These are phyloP conservation scores for Cryptops parisi DNA, from an alignment of 2,888 invertebrate genomes.

Conservation along the genomic window DNA sequence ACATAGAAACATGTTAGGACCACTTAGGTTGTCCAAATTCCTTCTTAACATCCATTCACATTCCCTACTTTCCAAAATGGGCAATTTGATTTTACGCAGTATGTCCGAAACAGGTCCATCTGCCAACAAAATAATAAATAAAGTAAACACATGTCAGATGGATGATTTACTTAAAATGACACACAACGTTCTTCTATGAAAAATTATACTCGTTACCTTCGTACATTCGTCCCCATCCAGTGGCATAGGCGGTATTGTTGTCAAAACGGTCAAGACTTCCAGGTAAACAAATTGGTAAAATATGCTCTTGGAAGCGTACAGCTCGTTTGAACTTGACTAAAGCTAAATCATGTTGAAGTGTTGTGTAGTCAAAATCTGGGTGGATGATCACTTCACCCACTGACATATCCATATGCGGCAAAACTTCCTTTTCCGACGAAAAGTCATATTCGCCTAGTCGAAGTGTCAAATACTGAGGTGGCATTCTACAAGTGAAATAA, in stretches of 20 bases:
- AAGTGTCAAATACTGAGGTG: slow-evolving; percentile 9
- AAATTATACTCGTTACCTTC: too few species aligned
- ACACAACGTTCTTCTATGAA: too few species aligned
- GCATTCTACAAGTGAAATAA: slow-evolving; percentile 12
- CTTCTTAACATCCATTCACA: slow-evolving; percentile 36
- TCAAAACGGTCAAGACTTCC: slow-evolving; percentile 78
- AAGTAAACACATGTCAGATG: too few species aligned
- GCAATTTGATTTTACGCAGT: slow-evolving; percentile 79
- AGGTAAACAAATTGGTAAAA: slow-evolving; percentile 79
- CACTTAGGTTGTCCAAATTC: slow-evolving; percentile 35
- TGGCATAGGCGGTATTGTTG: slow-evolving; percentile 82
- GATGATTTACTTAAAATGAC: too few species aligned
- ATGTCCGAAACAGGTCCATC: slow-evolving; percentile 57
- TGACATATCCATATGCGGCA: slow-evolving; percentile 7
- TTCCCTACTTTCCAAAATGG: slow-evolving; percentile 73
- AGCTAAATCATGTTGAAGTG: slow-evolving; percentile 14
- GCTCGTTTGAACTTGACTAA: slow-evolving; percentile 30
- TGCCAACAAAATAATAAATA: slow-evolving; percentile 12
- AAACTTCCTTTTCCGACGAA: background rate
- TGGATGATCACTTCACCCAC: slow-evolving; percentile 13
- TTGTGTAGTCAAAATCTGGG: slow-evolving; percentile 14
- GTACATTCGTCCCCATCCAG: slow-evolving; percentile 79
- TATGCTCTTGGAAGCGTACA: slow-evolving; percentile 48
- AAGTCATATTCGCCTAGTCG: slow-evolving; percentile 16
- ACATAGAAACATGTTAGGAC: slow-evolving; percentile 72